Conservation (phyloP, 2,797 vertebrate genomes). For the Coendou prehensilis region DNA sequence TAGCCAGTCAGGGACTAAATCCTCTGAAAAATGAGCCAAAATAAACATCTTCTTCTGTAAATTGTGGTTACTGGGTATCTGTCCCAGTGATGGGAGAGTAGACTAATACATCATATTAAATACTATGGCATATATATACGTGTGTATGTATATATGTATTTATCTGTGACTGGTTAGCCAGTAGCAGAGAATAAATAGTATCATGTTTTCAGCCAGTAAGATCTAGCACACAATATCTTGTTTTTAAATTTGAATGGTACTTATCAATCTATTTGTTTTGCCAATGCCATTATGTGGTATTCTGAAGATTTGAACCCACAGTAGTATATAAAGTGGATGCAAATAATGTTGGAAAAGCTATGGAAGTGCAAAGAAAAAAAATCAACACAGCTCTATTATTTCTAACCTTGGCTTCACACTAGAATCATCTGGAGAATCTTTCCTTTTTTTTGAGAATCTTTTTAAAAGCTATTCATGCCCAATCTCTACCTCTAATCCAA, state of each 20-base stretch:
- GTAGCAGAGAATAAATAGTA: background rate
- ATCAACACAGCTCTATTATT: background rate
- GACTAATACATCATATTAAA: background rate
- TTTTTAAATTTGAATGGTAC: conserved; percentile 30
- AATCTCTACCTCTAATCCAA: background rate
- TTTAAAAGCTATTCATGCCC: background rate
- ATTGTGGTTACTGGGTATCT: background rate
- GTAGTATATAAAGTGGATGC: background rate
- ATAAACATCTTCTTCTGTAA: background rate
- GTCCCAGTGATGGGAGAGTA: background rate
- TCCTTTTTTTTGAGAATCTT: background rate
- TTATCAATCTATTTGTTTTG: conserved; percentile 43
- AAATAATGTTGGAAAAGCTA: conserved; percentile 52
- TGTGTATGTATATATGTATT: background rate
- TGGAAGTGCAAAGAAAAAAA: conserved; percentile 12
- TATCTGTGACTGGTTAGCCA: background rate
- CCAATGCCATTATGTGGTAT: background rate
- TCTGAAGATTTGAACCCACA: conserved; percentile 15
- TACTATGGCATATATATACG: background rate
- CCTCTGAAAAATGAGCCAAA: background rate
- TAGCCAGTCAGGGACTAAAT: background rate
- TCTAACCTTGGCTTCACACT: background rate
- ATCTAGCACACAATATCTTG: background rate
- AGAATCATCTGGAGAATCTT: background rate
- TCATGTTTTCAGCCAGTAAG: conserved; percentile 15